Evolutionary conservation across 2,888 invertebrate genomes (phyloP), one percentile per base, ranked within the genome.

Genomic region (Halocaridina rubra): DNA sequence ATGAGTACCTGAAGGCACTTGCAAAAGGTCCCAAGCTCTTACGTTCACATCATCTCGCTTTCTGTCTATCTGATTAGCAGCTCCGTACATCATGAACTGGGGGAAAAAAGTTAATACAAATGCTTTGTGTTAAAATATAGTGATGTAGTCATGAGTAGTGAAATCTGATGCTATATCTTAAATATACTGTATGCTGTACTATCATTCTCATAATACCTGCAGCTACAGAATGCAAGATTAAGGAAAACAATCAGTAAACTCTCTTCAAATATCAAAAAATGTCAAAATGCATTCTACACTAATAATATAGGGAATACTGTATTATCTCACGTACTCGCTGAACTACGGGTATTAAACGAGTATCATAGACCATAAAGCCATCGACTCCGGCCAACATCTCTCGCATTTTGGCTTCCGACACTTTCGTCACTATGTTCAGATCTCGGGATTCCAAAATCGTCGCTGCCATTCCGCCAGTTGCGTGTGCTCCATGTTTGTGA

Each of bases 391-490:
- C 90, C 86, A 92, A 91, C 71, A 94, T 93, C 90, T 94, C 94
- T 72, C 91, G 91, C 77, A 91, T 89, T 90, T 94, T 94, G 0
- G 91, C 91, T 33, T 91, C 90, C 59, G 92, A 89, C 24, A 93
- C 92, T 22, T 64, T 61, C 85, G 91, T 92, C 67, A 91, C 90
- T 61, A 93, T 91, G 30, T 33, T 77, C 1, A 67, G 29, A 16
- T 82, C 80, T 13, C 39, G 61, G 24, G 71, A 30, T 13, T 33
- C 64, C 1, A 84, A 33, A 13, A 84, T 79, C 24, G 79, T 80
- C 30, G 95, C 94, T 1, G 94, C 93, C 95, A 94, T 94, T 3
- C 94, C 94, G 0, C 94, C 94, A 0, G 94, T 94, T 19, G 94
- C 94, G 7, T 93, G 92, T 0, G 94, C 93, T 1, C 92, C 93